Conservation (phyloP, 1,140 invertebrate species). For the Rhyzopertha dominica region DNA sequence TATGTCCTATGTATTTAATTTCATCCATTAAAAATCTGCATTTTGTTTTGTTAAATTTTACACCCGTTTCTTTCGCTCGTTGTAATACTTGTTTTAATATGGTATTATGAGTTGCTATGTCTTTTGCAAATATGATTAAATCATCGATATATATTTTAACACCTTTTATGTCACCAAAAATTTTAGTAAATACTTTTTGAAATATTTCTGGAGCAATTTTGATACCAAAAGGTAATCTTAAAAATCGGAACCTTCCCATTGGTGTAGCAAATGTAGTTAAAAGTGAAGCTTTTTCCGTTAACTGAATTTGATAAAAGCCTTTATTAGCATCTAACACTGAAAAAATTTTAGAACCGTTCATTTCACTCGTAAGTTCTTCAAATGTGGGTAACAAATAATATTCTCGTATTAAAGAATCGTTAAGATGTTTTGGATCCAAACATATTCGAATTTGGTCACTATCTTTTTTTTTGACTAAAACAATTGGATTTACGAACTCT, state of each 20-base stretch:
- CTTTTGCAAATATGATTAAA: slow-evolving; percentile 9
- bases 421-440: slow-evolving; percentile 48
- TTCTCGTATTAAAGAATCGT: slow-evolving; percentile 43
- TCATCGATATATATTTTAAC: slow-evolving; percentile 15
- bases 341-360: slow-evolving; percentile 41
- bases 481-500: slow-evolving; percentile 46
- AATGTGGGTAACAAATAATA: slow-evolving; percentile 45
- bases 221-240: slow-evolving; percentile 41
- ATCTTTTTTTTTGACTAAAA: slow-evolving; percentile 40
- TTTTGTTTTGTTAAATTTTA: slow-evolving; percentile 36
- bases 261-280: slow-evolving; percentile 48
- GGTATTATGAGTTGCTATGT: neutral
- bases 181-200: slow-evolving; percentile 19
- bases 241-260: slow-evolving; percentile 44
- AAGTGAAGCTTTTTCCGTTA: slow-evolving; percentile 40
- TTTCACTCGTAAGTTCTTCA: slow-evolving; percentile 39
- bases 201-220: slow-evolving; percentile 27
- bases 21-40: slow-evolving; percentile 23
- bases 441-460: slow-evolving; percentile 43
- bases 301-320: slow-evolving; percentile 46
- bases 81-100: slow-evolving; percentile 20
- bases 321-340: slow-evolving; percentile 44
- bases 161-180: slow-evolving; percentile 13
- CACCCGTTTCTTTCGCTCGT: slow-evolving; percentile 17
- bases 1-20: slow-evolving; percentile 12